phyloP scores from a whole-genome alignment of 2,797 vertebrate species.

The Sciaenops ocellatus region DNA sequence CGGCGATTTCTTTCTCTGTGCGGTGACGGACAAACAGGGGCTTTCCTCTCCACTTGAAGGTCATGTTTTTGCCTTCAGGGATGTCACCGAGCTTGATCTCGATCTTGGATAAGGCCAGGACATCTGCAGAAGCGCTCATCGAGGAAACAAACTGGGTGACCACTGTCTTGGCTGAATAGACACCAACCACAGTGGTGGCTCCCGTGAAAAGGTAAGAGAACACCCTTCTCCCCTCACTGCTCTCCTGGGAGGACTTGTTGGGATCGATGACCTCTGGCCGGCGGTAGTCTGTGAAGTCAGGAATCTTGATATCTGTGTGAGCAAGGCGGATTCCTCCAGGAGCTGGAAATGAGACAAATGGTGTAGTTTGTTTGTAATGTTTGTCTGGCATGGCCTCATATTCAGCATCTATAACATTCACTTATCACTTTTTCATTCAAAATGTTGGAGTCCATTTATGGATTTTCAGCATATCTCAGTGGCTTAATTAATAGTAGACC shows the following conservation, averaged over 20 bases:
- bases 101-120: slow-evolving; percentile 92
- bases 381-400: not conserved
- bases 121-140: slow-evolving; percentile 93
- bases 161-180: slow-evolving; percentile 90
- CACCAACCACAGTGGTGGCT: slow-evolving; percentile 79
- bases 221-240: slow-evolving; percentile 83
- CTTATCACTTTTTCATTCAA: not conserved
- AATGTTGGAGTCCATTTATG: not conserved
- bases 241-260: slow-evolving; percentile 86
- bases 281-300: slow-evolving; percentile 92
- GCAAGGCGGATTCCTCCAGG: slow-evolving; percentile 82
- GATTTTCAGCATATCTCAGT: not conserved
- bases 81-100: slow-evolving; percentile 93
- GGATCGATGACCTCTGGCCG: slow-evolving; percentile 86
- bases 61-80: slow-evolving; percentile 94
- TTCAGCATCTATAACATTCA: not conserved
- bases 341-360: slow-evolving; percentile 73
- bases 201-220: slow-evolving; percentile 94
- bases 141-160: slow-evolving; percentile 91
- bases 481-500: not conserved
- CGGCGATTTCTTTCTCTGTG: slow-evolving; percentile 88
- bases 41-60: slow-evolving; percentile 95
- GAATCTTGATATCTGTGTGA: slow-evolving; percentile 90
- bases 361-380: too few species aligned
- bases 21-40: slow-evolving; percentile 94